Conservation (phyloP, 2,113 vertebrate genomes). For the Macquaria australasica region DNA sequence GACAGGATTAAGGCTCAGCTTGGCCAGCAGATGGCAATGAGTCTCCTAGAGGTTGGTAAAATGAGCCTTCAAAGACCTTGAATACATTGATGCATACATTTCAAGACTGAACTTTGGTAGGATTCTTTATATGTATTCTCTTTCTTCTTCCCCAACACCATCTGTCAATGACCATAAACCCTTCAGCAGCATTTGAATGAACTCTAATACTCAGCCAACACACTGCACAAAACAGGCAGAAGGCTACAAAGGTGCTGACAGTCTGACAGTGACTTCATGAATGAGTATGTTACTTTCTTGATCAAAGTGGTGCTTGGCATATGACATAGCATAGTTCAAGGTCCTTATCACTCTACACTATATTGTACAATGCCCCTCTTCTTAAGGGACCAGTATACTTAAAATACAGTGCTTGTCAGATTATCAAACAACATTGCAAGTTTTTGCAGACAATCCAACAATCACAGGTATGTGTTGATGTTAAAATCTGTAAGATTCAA, state of each 20-base stretch:
- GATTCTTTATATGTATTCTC: background rate
- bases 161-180: background rate
- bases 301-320: background rate
- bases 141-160: background rate
- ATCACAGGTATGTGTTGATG: background rate
- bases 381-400: background rate
- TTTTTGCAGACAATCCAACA: background rate
- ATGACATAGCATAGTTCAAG: background rate
- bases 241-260: background rate
- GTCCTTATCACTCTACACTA: background rate
- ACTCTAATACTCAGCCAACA: background rate
- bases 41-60: slow-evolving; percentile 49
- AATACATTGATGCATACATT: background rate
- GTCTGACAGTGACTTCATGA: background rate
- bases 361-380: background rate
- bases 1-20: slow-evolving; percentile 32
- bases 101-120: background rate
- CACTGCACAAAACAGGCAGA: background rate
- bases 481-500: too few relatives aligned
- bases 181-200: background rate
- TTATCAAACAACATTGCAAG: background rate
- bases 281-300: background rate
- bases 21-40: slow-evolving; percentile 78
- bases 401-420: background rate
- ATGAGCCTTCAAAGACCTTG: background rate